Conservation (phyloP, 2,113 vertebrate genomes). For the Himantopus leucocephalus region DNA sequence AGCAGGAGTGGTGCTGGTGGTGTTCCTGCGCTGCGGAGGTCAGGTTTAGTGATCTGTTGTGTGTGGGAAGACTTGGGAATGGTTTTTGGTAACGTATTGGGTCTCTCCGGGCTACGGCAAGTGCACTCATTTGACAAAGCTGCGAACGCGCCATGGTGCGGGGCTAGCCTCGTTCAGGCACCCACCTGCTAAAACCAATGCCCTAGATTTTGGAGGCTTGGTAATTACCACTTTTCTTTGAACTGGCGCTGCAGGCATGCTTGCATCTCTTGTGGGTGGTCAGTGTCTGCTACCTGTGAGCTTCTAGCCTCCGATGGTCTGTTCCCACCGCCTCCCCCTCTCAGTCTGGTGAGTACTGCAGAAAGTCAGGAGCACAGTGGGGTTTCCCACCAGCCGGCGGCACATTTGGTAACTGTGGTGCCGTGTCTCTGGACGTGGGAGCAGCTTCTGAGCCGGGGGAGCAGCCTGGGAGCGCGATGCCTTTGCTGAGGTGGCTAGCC, state of each 20-base stretch:
- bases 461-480: rapidly evolving
- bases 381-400: neutral
- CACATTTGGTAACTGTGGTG: neutral
- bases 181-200: rapidly evolving
- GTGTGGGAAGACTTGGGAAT: rapidly evolving
- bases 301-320: rapidly evolving
- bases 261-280: neutral
- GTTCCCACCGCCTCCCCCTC: rapidly evolving
- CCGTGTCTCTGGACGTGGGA: rapidly evolving
- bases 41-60: neutral
- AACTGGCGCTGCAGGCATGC: rapidly evolving
- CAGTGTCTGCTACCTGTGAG: neutral
- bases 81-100: rapidly evolving
- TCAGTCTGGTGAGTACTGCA: rapidly evolving
- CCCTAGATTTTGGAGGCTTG: neutral
- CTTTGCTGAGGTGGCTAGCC: rapidly evolving
- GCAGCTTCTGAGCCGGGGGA: neutral
- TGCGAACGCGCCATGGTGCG: rapidly evolving
- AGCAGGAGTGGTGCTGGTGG: neutral
- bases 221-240: neutral
- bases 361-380: neutral
- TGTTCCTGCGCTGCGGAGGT: rapidly evolving
- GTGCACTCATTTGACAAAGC: rapidly evolving
- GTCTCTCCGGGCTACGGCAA: neutral
- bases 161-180: neutral